Evolutionary conservation across 2,888 invertebrate genomes (phyloP), one percentile per base, ranked within the genome.

Genomic region (Oxycera nigricornis): DNA sequence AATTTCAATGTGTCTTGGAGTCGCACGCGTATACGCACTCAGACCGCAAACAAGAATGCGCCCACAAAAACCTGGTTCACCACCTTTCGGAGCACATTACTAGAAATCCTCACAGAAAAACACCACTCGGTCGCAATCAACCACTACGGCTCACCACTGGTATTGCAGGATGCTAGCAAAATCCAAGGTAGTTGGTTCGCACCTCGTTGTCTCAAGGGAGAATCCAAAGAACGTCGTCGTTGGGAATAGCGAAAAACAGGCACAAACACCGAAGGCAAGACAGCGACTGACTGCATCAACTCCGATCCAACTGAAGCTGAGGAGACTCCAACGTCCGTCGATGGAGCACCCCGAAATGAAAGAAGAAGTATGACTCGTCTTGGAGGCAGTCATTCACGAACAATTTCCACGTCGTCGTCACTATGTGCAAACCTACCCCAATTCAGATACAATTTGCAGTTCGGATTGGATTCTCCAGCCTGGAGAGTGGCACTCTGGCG

Each of bases 201-300:
- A 30, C 61, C 31, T 31, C 65, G 65, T 20, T 3, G 41, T 24
- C 39, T 22, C 41, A 41, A 41, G 39, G 65, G 65, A 65, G 24
- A 55, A 65, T 24, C 41, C 24, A 41, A 65, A 35, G 22, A 14
- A 11, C 65, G 65, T 41, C 31, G 3, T 7, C 28, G 14, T 3
- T n/a, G 11, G n/a, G 6, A 46, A 46, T 46, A 46, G 46, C 46
- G 30, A 31, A 30, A 39, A 41, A 41, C 65, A 65, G 65, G 65
- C 65, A 65, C 65, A 65, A 41, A 65, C 65, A 65, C 39, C 65
- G 24, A 65, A 65, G 65, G 65, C 65, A 41, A 65, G 65, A 65
- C 39, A 24, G 39, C 65, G 65, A 65, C 65, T 65, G 65, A 30
- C 46, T 3, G 46, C 11, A 14, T 46, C 17, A 31, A 31, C 31